Conservation (phyloP, 2,113 vertebrate species). For the Eretmodus cyanostictus region DNA sequence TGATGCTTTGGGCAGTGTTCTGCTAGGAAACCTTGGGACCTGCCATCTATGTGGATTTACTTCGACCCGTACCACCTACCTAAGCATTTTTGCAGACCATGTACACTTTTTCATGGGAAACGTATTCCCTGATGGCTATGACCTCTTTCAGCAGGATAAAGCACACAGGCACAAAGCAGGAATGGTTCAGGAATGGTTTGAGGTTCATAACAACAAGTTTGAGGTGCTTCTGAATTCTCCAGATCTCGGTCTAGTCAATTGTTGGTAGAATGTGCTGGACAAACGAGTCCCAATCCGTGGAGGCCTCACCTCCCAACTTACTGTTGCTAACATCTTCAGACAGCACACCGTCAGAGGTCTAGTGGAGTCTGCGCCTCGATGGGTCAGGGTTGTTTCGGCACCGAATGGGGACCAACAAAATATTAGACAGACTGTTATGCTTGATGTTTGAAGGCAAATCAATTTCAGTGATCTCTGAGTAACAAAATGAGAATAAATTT, state of each 20-base stretch:
- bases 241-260: neutral
- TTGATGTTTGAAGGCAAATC: neutral
- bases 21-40: neutral
- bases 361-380: neutral
- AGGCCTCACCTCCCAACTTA: neutral
- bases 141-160: neutral
- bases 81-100: neutral
- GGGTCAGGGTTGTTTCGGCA: fast-evolving
- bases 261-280: neutral
- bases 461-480: neutral
- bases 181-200: neutral
- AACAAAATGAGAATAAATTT: neutral
- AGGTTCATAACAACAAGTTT: neutral
- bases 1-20: fast-evolving
- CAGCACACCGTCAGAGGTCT: neutral
- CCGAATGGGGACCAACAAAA: neutral
- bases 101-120: neutral
- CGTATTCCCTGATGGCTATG: neutral
- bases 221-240: fast-evolving
- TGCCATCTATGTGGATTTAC: fast-evolving
- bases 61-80: neutral
- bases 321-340: neutral
- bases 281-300: neutral
- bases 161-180: neutral
- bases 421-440: neutral